Evolutionary conservation across 2,797 vertebrate species (phyloP).

Genomic region (Distichodus sexfasciatus): DNA sequence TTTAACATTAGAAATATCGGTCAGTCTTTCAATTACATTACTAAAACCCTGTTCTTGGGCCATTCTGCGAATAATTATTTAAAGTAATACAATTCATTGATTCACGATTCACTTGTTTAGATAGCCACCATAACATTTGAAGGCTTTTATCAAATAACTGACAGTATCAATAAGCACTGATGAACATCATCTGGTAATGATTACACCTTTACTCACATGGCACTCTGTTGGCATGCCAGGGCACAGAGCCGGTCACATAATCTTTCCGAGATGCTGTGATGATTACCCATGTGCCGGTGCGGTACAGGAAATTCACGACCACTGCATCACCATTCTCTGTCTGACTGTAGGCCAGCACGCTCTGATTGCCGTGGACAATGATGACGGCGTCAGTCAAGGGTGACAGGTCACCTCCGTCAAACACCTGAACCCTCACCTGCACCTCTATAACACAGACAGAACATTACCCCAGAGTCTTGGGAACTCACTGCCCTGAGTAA

Average conservation of each 20-base stretch:
- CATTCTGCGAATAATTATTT: too few relatives aligned
- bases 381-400: slow-evolving; percentile 81
- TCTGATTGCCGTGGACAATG: slow-evolving; percentile 85
- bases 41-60: too few relatives aligned
- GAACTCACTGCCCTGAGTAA: not conserved
- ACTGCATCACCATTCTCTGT: slow-evolving; percentile 79
- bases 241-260: slow-evolving; percentile 91
- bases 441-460: slow-evolving; percentile 75
- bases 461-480: not conserved
- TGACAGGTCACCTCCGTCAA: slow-evolving; percentile 88
- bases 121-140: too few relatives aligned
- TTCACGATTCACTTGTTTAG: too few relatives aligned
- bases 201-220: slow-evolving; percentile 79
- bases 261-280: slow-evolving; percentile 85
- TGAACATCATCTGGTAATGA: not conserved
- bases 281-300: slow-evolving; percentile 86
- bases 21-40: too few relatives aligned
- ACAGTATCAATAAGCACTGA: not conserved
- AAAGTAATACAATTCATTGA: too few relatives aligned
- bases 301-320: slow-evolving; percentile 83
- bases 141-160: too few relatives aligned
- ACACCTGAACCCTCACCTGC: slow-evolving; percentile 93
- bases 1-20: too few relatives aligned
- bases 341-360: slow-evolving; percentile 74
- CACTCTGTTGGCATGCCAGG: slow-evolving; percentile 90